These are phyloP conservation scores for Caradrina clavipalpis DNA, from an alignment of 2,888 invertebrate species.

Conservation along the genomic window DNA sequence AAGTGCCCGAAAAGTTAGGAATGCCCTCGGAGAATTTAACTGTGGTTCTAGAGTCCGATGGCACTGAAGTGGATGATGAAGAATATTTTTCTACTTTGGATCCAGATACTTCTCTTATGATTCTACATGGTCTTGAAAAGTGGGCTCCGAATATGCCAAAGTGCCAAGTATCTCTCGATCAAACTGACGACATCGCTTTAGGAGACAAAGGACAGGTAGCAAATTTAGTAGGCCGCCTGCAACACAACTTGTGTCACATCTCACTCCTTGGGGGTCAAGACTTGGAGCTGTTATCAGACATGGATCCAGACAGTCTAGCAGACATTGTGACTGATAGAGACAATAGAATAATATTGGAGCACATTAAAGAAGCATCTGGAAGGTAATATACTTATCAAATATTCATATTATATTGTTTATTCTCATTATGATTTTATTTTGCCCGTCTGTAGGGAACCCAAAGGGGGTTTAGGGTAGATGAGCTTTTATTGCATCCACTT, in stretches of 20 bases:
- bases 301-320: constrained; percentile 97
- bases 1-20: constrained; percentile 94
- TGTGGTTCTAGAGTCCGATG: constrained; percentile 97
- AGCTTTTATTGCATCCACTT: background rate
- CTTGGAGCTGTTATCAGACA: constrained; percentile 95
- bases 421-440: background rate
- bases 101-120: constrained; percentile 96
- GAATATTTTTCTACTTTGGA: constrained; percentile 98
- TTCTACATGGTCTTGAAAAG: constrained; percentile 94
- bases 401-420: background rate
- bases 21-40: constrained; percentile 92
- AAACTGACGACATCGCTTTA: constrained; percentile 89
- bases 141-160: constrained; percentile 93
- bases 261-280: constrained; percentile 96
- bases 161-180: constrained; percentile 92
- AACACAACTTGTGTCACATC: constrained; percentile 96
- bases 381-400: constrained; percentile 83
- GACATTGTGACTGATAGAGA: constrained; percentile 95
- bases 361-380: constrained; percentile 96
- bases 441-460: too few species aligned
- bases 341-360: constrained; percentile 94
- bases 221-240: constrained; percentile 94
- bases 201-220: constrained; percentile 92
- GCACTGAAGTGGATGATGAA: constrained; percentile 98
- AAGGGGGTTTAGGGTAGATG: too few species aligned